Conservation (phyloP, 2,113 vertebrate genomes). For the Actenoides hombroni region DNA sequence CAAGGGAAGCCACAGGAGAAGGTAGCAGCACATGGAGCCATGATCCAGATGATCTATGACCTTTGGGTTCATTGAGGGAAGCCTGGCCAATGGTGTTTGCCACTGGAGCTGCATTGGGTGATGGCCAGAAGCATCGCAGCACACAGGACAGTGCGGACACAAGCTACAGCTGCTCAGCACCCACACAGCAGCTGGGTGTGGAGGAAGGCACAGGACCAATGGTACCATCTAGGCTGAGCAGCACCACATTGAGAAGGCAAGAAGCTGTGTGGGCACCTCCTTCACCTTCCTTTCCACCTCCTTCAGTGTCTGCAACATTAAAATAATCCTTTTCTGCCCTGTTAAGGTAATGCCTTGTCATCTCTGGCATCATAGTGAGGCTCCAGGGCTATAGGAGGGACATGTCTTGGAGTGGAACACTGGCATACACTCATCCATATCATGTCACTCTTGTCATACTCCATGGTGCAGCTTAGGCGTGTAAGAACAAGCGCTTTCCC, state of each 20-base stretch:
- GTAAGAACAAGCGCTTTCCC: neutral
- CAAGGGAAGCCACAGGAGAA: neutral
- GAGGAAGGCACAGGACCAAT: neutral
- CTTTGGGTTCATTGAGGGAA: neutral
- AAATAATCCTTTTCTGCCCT: neutral
- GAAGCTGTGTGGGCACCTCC: neutral
- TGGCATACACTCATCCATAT: neutral
- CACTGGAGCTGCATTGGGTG: rapidly evolving
- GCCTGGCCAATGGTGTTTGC: rapidly evolving
- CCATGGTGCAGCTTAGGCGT: neutral
- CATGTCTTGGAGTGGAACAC: neutral
- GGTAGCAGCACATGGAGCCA: neutral
- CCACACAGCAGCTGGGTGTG: rapidly evolving
- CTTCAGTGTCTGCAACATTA: neutral
- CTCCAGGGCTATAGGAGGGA: neutral
- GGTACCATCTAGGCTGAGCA: neutral
- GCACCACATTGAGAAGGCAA: neutral
- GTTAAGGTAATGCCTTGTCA: neutral
- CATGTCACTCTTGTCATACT: neutral
- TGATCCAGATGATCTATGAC: rapidly evolving
- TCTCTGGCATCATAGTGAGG: neutral
- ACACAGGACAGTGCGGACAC: rapidly evolving
- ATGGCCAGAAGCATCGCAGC: rapidly evolving
- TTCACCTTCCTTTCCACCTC: neutral
- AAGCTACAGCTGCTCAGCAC: neutral